phyloP scores from a whole-genome alignment of 2,113 vertebrate genomes.

The Leptobrachium leishanense region DNA sequence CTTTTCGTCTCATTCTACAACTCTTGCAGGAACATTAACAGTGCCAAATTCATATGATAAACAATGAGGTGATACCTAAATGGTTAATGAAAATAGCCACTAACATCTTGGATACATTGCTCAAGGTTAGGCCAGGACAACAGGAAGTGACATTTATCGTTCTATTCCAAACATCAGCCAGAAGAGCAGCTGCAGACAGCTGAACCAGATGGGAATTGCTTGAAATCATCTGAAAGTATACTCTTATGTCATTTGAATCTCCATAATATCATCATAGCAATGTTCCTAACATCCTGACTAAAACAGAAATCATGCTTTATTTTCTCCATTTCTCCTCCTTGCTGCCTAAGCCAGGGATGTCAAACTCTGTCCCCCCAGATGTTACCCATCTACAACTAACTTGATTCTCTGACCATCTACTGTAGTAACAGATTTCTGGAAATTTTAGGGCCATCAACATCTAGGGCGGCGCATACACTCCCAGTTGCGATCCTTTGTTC shows the following conservation, averaged over 20 bases:
- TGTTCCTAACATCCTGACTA: conserved; percentile 13
- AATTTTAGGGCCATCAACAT: too few species aligned
- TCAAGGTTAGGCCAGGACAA: conserved; percentile 39
- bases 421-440: too few species aligned
- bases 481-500: too few species aligned
- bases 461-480: too few species aligned
- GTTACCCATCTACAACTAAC: too few species aligned
- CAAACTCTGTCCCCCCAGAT: too few species aligned
- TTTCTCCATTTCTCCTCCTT: too few species aligned
- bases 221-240: conserved; percentile 34
- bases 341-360: too few species aligned
- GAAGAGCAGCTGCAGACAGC: conserved; percentile 41
- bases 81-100: neutral
- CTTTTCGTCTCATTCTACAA: too few species aligned
- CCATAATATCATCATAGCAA: neutral
- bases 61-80: neutral
- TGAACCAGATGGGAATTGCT: conserved; percentile 38
- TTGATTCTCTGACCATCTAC: too few species aligned
- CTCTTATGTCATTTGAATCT: conserved; percentile 26
- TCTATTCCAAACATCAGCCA: conserved; percentile 15
- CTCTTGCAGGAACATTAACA: too few species aligned
- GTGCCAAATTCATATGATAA: too few species aligned
- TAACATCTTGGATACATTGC: neutral
- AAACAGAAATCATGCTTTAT: neutral
- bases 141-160: conserved; percentile 34